phyloP scores from a whole-genome alignment of 2,113 vertebrate species.

The Tor tambroides region DNA sequence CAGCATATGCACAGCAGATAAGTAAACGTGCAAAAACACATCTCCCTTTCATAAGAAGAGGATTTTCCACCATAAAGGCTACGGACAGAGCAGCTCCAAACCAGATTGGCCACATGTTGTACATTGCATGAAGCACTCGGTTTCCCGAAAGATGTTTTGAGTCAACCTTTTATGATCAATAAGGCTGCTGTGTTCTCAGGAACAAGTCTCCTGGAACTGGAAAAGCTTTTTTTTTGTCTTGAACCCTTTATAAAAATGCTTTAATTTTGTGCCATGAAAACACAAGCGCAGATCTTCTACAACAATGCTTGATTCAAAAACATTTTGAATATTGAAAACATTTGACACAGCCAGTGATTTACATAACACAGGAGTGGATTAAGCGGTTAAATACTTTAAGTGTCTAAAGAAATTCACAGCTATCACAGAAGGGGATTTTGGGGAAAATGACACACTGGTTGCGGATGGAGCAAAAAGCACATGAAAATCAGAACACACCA shows the following conservation, averaged over 20 bases:
- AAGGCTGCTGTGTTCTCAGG: neutral
- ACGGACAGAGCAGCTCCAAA: conserved; percentile 7
- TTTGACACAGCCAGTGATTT: neutral
- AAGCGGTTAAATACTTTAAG: neutral
- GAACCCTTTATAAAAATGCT: neutral
- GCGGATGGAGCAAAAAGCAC: conserved; percentile 64
- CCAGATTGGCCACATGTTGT: conserved; percentile 34
- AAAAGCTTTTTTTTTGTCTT: neutral
- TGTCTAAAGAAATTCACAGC: conserved; percentile 66
- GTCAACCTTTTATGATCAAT: conserved; percentile 7
- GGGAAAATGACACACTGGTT: conserved; percentile 67
- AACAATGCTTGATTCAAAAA: neutral
- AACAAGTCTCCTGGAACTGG: neutral
- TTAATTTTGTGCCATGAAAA: neutral
- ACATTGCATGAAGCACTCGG: too few species aligned
- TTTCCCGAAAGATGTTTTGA: conserved; percentile 4
- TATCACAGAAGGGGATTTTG: conserved; percentile 64
- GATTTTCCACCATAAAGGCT: conserved; percentile 35
- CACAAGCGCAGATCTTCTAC: neutral
- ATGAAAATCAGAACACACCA: neutral
- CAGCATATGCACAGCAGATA: conserved; percentile 42
- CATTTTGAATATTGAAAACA: conserved; percentile 9
- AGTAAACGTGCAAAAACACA: conserved; percentile 24
- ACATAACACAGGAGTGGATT: neutral
- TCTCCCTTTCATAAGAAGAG: conserved; percentile 43